Evolutionary conservation across 1,140 invertebrate species (phyloP).

Genomic region (Stenopsyche tienmushanensis): DNA sequence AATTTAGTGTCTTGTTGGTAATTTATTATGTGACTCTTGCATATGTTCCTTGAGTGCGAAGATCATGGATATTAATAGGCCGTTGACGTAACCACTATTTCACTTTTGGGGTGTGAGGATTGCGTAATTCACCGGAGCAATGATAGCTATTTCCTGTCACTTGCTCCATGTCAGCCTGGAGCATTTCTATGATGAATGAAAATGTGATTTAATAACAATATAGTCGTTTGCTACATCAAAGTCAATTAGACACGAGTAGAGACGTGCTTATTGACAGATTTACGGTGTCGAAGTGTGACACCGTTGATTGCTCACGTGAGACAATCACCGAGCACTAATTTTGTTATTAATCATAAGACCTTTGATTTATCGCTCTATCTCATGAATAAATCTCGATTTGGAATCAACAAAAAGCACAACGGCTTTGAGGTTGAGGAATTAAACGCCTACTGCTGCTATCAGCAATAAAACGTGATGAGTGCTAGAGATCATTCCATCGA

Average conservation of each 20-base stretch:
- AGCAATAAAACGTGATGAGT: no score
- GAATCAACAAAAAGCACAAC: no score
- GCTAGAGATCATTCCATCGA: no score
- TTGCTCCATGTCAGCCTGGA: background rate
- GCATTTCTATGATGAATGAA: background rate
- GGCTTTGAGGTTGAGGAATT: no score
- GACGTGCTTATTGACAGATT: no score
- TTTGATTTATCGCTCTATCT: no score
- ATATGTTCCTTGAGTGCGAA: background rate
- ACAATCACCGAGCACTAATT: no score
- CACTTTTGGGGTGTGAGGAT: constrained; percentile 8
- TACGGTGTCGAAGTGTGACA: no score
- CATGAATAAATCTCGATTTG: no score
- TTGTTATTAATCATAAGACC: no score
- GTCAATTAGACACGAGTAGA: no score
- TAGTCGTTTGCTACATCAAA: background rate
- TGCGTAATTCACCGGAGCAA: constrained; percentile 10
- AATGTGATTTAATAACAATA: constrained; percentile 8
- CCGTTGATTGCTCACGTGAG: background rate
- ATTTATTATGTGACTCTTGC: constrained; percentile 9
- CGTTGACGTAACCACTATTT: constrained; percentile 10
- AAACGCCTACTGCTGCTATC: no score
- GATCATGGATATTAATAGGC: constrained; percentile 19
- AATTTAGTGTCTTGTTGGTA: constrained; percentile 2
- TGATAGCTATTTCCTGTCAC: constrained; percentile 30